A percentile compares a stretch with the other conserved stretches of the same genome.
Evolutionary conservation across 2,888 invertebrate species (phyloP).

Genomic region (Chromoteleia sp.): DNA sequence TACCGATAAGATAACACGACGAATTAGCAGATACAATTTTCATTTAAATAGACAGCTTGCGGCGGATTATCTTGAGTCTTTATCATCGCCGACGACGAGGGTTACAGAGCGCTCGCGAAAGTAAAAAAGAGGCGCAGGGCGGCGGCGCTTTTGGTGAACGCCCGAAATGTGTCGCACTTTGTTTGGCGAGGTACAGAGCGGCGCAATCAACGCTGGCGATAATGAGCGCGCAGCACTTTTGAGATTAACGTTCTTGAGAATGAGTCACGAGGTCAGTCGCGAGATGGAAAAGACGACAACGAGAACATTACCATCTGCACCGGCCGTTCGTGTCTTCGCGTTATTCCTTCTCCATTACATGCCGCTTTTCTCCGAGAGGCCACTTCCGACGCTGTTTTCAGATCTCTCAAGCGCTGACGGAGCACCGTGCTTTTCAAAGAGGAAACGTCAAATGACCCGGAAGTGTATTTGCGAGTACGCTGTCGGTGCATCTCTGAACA

Average conservation of each 20-base stretch:
- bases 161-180: slow-evolving; percentile 23
- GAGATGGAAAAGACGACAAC: slow-evolving; percentile 2
- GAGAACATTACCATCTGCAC: slow-evolving; percentile 51
- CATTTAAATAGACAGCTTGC: slow-evolving; percentile 23
- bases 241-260: slow-evolving; percentile 61
- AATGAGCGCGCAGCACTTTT: slow-evolving; percentile 52
- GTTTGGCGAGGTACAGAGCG: slow-evolving; percentile 15
- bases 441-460: slow-evolving; percentile 68
- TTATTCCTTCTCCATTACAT: no score
- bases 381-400: slow-evolving; percentile 70
- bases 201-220: slow-evolving; percentile 44
- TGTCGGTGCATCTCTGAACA: slow-evolving; percentile 46
- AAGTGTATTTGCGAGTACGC: slow-evolving; percentile 61
- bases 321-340: no score
- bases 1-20: slow-evolving; percentile 23
- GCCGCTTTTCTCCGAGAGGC: slow-evolving; percentile 59
- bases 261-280: slow-evolving; percentile 64
- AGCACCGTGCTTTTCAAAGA: slow-evolving; percentile 56
- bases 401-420: slow-evolving; percentile 66
- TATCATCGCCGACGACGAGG: slow-evolving; percentile 4
- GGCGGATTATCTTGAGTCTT: background rate
- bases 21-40: slow-evolving; percentile 31
- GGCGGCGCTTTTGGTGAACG: background rate
- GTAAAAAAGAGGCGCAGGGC: background rate
- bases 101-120: background rate